A percentile compares a stretch with the other conserved stretches of the same genome.
phyloP scores from a whole-genome alignment of 2,888 invertebrate genomes.

The Euclidia mi region DNA sequence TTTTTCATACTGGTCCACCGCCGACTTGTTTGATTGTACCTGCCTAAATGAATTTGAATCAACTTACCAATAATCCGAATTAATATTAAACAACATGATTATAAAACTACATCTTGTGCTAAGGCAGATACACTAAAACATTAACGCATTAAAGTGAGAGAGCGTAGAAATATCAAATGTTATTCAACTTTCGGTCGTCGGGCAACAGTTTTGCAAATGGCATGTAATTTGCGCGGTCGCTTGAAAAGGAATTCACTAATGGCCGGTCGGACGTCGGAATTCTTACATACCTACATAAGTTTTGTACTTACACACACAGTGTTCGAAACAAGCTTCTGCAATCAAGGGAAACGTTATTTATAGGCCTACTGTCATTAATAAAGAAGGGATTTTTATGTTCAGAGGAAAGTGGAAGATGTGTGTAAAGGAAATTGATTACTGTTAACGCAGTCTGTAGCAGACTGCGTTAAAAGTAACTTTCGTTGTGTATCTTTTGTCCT shows the following conservation, averaged over 20 bases:
- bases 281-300: constrained; percentile 63
- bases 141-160: constrained; percentile 49
- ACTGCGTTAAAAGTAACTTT: too few species aligned
- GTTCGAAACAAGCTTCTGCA: constrained; percentile 60
- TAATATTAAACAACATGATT: constrained; percentile 24
- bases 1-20: too few species aligned
- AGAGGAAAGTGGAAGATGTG: too few species aligned
- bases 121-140: constrained; percentile 42
- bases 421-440: too few species aligned
- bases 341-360: constrained; percentile 49
- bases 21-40: too few species aligned
- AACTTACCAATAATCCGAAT: constrained; percentile 10
- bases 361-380: constrained; percentile 8
- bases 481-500: too few species aligned
- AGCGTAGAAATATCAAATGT: constrained; percentile 73
- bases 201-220: constrained; percentile 77
- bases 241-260: constrained; percentile 77
- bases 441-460: too few species aligned
- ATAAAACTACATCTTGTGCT: constrained; percentile 32
- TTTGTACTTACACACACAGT: too few species aligned
- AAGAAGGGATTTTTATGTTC: not conserved
- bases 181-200: constrained; percentile 70
- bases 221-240: constrained; percentile 76
- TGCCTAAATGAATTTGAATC: not conserved
- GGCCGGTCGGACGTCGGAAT: constrained; percentile 70